Conservation (phyloP, 2,113 vertebrate species). For the Meles meles region DNA sequence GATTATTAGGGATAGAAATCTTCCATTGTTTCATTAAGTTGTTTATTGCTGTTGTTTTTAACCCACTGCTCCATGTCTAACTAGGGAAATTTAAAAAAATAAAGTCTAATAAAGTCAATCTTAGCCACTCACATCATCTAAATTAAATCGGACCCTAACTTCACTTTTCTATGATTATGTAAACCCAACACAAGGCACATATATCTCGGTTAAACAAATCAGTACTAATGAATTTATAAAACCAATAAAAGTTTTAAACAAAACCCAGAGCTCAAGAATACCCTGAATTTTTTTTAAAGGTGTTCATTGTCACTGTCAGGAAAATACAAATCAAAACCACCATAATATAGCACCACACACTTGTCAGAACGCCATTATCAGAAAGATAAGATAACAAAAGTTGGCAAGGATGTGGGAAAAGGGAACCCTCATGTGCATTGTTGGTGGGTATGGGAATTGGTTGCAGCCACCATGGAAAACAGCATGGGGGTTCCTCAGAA, state of each 20-base stretch:
- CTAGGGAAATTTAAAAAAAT: background rate
- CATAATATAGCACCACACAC: background rate
- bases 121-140: background rate
- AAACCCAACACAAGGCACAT: background rate
- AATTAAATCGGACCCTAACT: constrained; percentile 46
- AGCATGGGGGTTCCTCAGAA: background rate
- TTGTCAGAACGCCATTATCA: background rate
- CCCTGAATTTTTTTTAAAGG: background rate
- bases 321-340: background rate
- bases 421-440: background rate
- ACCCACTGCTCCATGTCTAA: background rate
- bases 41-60: background rate
- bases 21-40: background rate
- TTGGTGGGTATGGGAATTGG: background rate
- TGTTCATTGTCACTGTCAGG: background rate
- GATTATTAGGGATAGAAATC: background rate
- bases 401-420: background rate
- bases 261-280: constrained; percentile 3
- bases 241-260: background rate
- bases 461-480: background rate
- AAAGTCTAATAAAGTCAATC: background rate
- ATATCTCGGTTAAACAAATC: background rate
- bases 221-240: constrained; percentile 34
- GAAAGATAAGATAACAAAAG: background rate
- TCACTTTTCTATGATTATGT: background rate